Evolutionary conservation across 2,113 vertebrate species (phyloP), one percentile per base, ranked within the genome.

Genomic region (Chaetodon trifascialis): DNA sequence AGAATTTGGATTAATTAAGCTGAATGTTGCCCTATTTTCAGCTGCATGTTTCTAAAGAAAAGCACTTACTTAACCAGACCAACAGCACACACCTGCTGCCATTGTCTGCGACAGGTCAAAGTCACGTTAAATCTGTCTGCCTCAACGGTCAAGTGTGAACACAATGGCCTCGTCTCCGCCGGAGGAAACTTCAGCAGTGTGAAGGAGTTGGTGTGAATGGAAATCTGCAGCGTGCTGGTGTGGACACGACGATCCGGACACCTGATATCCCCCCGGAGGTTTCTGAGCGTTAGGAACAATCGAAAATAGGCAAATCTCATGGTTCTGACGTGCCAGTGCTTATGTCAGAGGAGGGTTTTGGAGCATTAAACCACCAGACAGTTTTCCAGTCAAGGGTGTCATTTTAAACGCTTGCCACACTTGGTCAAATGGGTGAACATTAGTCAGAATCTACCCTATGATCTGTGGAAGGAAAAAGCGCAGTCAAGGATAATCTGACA

Each of bases 371-470:
- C 67, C 0, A n/a, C 65, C 75, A 30, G 75, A 80, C 54, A 4
- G 30, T 76, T 90, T 91, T 88, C 82, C 82, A 84, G 55, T 59
- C 38, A 58, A 67, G 63, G 78, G 73, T 71, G 80, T 83, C 68
- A 84, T 81, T 84, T 88, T 46, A 83, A 73, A 55, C 5, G 7
- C 40, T 46, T 6, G 55, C 54, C 59, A 46, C 78, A 49, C 69
- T 65, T 38, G 25, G 49, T 44, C 34, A 47, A 64, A 74, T 4
- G 60, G 59, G 42, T 11, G 21, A 68, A 17, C 19, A 56, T 80
- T 55, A 67, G n/a, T 1, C 55, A 82, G 62, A 40, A 76, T 58
- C 63, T 4, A 55, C 7, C 55, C 74, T 19, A 9, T 52, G 40
- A 80, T 70, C 76, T 76, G 71, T 40, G 73, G 70, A 19, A 65